Conservation (phyloP, 2,888 invertebrate species). For the Fragum fragum region DNA sequence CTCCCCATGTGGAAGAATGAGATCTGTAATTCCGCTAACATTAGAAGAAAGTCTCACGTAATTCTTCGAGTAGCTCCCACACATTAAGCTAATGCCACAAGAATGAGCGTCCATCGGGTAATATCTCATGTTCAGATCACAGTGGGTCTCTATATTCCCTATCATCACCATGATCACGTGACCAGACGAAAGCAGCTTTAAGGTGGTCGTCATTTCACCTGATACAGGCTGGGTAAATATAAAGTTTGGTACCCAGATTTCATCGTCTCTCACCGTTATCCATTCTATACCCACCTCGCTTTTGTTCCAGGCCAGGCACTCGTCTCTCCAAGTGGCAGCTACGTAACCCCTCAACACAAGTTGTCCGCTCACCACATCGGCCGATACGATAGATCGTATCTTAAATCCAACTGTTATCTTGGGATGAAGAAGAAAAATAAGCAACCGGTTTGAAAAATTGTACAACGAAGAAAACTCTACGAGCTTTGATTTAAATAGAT, state of each 20-base stretch:
- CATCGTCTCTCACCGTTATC: not conserved
- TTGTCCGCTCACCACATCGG: conserved; percentile 1
- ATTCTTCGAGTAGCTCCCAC: not conserved
- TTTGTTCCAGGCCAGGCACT: conserved; percentile 5
- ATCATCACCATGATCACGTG: not conserved
- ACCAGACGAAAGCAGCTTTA: not conserved
- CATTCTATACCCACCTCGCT: not conserved
- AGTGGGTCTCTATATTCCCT: not conserved
- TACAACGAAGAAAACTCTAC: no score
- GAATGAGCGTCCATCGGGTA: conserved; percentile 21
- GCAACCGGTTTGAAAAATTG: no score
- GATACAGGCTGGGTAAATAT: not conserved
- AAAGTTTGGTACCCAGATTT: conserved; percentile 7
- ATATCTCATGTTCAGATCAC: conserved; percentile 9
- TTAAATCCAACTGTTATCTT: not conserved
- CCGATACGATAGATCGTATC: conserved; percentile 4
- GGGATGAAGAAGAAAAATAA: no score
- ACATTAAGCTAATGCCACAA: conserved; percentile 9
- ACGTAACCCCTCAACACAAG: conserved; percentile 5
- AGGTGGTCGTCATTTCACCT: not conserved
- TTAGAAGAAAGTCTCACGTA: not conserved
- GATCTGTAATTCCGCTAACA: not conserved
- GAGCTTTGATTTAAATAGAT: no score
- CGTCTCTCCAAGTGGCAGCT: conserved; percentile 14
- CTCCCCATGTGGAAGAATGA: conserved; percentile 10